Percentiles rank a stretch among this genome's conserved stretches.
Conservation (phyloP, 2,113 vertebrate genomes). For the Furnarius figulus region DNA sequence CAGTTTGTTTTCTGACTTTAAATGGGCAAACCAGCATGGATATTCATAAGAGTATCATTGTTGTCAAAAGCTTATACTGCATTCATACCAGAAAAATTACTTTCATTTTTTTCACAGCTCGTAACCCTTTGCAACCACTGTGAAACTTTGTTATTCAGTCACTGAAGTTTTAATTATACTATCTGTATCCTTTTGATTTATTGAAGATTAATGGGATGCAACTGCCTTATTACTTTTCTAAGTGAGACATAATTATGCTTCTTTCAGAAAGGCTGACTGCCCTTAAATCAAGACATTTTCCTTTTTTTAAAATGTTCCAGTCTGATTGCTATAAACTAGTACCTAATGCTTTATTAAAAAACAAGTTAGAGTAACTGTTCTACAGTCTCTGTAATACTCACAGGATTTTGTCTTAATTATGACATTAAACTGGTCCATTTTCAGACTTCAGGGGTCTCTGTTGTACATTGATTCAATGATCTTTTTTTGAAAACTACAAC, state of each 20-base stretch:
- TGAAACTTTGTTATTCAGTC: slow-evolving; percentile 3
- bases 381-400: background rate
- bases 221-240: slow-evolving; percentile 39
- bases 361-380: slow-evolving; percentile 5
- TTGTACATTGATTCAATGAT: background rate
- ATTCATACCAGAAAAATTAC: background rate
- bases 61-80: background rate
- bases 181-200: slow-evolving; percentile 26
- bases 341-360: background rate
- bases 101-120: background rate
- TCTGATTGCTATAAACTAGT: slow-evolving; percentile 27
- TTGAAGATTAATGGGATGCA: slow-evolving; percentile 39
- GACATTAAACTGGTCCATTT: background rate
- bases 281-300: slow-evolving; percentile 33
- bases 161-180: slow-evolving; percentile 47
- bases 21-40: background rate
- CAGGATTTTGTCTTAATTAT: background rate
- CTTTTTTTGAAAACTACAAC: background rate
- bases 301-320: background rate
- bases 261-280: background rate
- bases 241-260: slow-evolving; percentile 15
- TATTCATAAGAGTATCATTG: background rate
- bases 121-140: background rate
- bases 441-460: background rate
- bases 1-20: slow-evolving; percentile 11